These are phyloP conservation scores for Ranitomeya imitator DNA, from an alignment of 2,113 vertebrate species.

Conservation along the genomic window DNA sequence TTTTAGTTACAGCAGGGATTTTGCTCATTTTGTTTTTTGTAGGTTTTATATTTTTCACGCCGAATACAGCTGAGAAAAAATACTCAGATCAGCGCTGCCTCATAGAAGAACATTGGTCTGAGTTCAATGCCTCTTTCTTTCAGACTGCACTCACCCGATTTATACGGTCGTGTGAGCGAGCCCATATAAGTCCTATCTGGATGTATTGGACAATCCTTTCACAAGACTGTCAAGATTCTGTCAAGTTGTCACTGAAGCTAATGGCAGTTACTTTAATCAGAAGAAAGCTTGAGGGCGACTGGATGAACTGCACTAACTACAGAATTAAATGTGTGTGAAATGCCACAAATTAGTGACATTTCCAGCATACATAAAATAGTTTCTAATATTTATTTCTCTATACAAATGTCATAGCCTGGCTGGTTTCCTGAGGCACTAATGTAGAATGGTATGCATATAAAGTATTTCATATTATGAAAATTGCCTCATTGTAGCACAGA, in stretches of 20 bases:
- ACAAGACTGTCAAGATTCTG: background rate
- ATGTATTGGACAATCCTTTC: constrained; percentile 1
- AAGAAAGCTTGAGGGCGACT: constrained; percentile 25
- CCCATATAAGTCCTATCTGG: background rate
- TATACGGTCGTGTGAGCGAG: too few species aligned
- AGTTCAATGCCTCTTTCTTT: too few species aligned
- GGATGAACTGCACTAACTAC: background rate
- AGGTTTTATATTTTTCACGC: too few species aligned
- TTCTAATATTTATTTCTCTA: constrained; percentile 8
- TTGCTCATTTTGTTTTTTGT: too few species aligned
- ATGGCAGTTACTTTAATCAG: constrained; percentile 8
- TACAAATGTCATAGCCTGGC: background rate
- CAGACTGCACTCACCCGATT: too few species aligned
- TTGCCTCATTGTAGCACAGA: background rate
- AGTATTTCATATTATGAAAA: background rate
- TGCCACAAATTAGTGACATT: constrained; percentile 33
- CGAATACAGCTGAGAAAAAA: too few species aligned
- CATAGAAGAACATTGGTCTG: too few species aligned
- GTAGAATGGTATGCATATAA: background rate
- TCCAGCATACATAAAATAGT: background rate
- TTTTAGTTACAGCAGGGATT: too few species aligned
- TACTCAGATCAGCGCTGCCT: too few species aligned
- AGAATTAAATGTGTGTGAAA: constrained; percentile 28
- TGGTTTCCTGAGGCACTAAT: constrained; percentile 1
- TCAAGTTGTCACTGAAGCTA: background rate